Conservation (phyloP, 2,797 vertebrate genomes). For the Orestias chungarensis region DNA sequence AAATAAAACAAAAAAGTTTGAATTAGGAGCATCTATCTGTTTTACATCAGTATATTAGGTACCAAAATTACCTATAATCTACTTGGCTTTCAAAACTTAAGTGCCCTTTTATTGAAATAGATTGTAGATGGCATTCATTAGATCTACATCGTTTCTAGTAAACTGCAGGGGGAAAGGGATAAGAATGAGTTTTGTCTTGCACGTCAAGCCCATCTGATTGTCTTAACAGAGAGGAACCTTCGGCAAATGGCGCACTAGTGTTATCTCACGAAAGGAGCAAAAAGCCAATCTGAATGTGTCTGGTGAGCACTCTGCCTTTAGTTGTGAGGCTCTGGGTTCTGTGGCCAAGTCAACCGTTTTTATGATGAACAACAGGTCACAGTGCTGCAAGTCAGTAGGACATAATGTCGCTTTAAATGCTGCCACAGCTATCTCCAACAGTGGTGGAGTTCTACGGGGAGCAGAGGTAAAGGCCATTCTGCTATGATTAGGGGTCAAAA, state of each 20-base stretch:
- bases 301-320: slow-evolving; percentile 44
- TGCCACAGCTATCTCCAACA: slow-evolving; percentile 67
- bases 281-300: slow-evolving; percentile 62
- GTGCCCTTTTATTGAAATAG: slow-evolving; percentile 50
- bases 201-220: slow-evolving; percentile 61
- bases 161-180: slow-evolving; percentile 14
- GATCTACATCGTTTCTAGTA: slow-evolving; percentile 28
- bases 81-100: slow-evolving; percentile 40
- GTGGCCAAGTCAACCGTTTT: slow-evolving; percentile 72
- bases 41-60: slow-evolving; percentile 28
- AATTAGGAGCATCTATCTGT: slow-evolving; percentile 20
- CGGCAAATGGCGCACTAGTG: slow-evolving; percentile 31
- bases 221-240: slow-evolving; percentile 51
- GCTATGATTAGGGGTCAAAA: slow-evolving; percentile 74
- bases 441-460: slow-evolving; percentile 67
- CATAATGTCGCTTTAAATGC: slow-evolving; percentile 75
- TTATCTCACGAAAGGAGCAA: slow-evolving; percentile 38
- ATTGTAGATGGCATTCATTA: slow-evolving; percentile 49
- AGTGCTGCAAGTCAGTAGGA: slow-evolving; percentile 74
- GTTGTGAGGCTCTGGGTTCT: slow-evolving; percentile 59
- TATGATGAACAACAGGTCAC: slow-evolving; percentile 75
- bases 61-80: slow-evolving; percentile 27
- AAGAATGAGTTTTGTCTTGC: slow-evolving; percentile 23
- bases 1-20: slow-evolving; percentile 8
- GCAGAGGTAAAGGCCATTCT: slow-evolving; percentile 74